phyloP scores from a whole-genome alignment of 2,797 vertebrate genomes.

The Scyliorhinus canicula region DNA sequence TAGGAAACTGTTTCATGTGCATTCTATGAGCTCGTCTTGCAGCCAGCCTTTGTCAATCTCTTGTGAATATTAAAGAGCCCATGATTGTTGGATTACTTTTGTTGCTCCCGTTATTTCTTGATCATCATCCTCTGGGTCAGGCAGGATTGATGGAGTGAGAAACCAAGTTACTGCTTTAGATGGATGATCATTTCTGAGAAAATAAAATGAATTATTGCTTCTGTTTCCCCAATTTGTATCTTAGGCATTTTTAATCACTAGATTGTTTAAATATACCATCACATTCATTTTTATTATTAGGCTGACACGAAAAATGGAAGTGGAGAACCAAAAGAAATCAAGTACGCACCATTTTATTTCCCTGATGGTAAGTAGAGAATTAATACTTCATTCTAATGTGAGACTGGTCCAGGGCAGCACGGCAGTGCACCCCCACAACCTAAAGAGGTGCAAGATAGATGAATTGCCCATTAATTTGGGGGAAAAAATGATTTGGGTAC shows the following conservation, averaged over 20 bases:
- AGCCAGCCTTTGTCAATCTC: not conserved
- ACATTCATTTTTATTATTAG: constrained; percentile 48
- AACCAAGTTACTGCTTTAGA: not conserved
- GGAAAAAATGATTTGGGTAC: too few relatives aligned
- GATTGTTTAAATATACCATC: not conserved
- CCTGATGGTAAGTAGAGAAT: constrained; percentile 71
- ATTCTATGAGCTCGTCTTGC: not conserved
- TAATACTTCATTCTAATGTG: not conserved
- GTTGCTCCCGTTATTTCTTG: not conserved
- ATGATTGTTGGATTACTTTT: not conserved
- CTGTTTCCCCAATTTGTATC: not conserved
- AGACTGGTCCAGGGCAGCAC: not conserved
- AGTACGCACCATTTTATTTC: constrained; percentile 86
- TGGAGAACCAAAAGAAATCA: constrained; percentile 70
- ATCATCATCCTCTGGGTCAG: not conserved
- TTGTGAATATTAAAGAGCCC: not conserved
- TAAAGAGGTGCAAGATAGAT: too few relatives aligned
- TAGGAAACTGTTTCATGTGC: not conserved
- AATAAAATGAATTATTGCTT: not conserved
- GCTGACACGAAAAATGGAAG: constrained; percentile 53
- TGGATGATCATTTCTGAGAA: not conserved
- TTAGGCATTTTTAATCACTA: not conserved
- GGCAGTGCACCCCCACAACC: too few relatives aligned
- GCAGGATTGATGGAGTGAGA: not conserved
- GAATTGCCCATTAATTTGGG: too few relatives aligned